These are phyloP conservation scores for Anoura caudifer DNA, from an alignment of 2,113 vertebrate genomes.

Conservation along the genomic window DNA sequence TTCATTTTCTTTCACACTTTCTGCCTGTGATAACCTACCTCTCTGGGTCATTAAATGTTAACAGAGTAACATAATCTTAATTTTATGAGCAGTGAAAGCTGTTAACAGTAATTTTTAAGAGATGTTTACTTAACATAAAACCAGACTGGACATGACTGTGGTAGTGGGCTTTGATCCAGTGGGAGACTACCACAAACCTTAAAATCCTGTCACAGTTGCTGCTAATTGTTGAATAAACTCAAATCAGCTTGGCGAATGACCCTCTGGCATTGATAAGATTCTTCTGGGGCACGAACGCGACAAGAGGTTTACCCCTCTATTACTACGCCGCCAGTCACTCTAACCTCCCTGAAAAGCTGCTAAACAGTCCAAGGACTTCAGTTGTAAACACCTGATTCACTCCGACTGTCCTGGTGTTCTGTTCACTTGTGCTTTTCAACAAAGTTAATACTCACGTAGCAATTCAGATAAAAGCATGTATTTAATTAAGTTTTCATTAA, in stretches of 20 bases:
- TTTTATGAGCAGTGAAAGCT: constrained; percentile 43
- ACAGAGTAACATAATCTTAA: background rate
- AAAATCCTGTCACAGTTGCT: background rate
- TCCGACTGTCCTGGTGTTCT: background rate
- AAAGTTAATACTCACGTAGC: background rate
- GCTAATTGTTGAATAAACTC: background rate
- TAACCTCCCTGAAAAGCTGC: background rate
- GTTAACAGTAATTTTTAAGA: constrained; percentile 37
- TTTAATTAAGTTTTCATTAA: constrained; percentile 38
- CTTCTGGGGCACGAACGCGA: background rate
- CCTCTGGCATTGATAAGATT: background rate
- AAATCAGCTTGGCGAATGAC: background rate
- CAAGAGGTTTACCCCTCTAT: background rate
- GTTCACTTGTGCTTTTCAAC: background rate
- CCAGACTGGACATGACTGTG: background rate
- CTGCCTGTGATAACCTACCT: background rate
- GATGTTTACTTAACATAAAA: constrained; percentile 14
- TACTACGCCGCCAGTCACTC: background rate
- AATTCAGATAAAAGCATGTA: background rate
- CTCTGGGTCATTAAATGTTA: constrained; percentile 19
- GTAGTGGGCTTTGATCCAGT: background rate
- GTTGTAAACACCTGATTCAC: background rate
- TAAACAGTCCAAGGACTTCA: background rate
- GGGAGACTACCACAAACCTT: background rate
- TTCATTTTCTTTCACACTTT: constrained; percentile 20